Evolutionary conservation across 30 jellyfish, hydroid and myxozoan genomes (phyloP), one percentile per base, ranked within the genome.

Genomic region (Aurelia coerulea): DNA sequence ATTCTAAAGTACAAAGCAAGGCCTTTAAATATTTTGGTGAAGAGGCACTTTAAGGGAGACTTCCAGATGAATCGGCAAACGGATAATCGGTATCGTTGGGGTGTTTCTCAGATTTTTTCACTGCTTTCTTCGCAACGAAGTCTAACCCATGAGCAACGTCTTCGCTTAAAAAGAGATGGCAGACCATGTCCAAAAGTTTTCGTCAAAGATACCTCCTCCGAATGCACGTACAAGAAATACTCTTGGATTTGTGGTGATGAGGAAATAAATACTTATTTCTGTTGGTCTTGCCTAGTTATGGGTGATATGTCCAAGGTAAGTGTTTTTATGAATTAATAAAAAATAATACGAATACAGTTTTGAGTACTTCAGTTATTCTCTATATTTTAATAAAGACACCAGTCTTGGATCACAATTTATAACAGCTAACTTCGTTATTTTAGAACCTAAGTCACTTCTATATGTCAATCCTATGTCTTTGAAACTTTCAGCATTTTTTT

Each of bases 261-360:
- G 37, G 81, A 71, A n/a, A 71, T 0, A 14, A 71, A 46, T 7
- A 71, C 65, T 31, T 23, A 11, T 71, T 34, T 71, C n/a, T 71
- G 76, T 9, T 65, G 76, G 56, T 58, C 76, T 23, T 71, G 81
- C 50, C 9, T 71, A 2, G 81, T 37, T 2, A 71, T 71, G 68
- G 81, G 81, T 10, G 81, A 71, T 35, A 0, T 34, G 65, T 39
- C 81, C 10, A 37, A 14, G 64, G 41, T 5, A 23, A 23, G 64
- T 46, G 1, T 39, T 9, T 46, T 2, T 4, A 9, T 46, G 56
- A 4, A 4, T 46, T 46, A 9, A 4, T 64, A 64, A 5, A 64
- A 0, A 66, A 13, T 34, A 17, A 11, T 13, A 12, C 39, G 5
- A 12, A 2, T 32, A 5, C 4, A 68, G 1, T 19, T 11, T 8